Conservation (phyloP, 1,140 invertebrate genomes). For the Spodoptera frugiperda region DNA sequence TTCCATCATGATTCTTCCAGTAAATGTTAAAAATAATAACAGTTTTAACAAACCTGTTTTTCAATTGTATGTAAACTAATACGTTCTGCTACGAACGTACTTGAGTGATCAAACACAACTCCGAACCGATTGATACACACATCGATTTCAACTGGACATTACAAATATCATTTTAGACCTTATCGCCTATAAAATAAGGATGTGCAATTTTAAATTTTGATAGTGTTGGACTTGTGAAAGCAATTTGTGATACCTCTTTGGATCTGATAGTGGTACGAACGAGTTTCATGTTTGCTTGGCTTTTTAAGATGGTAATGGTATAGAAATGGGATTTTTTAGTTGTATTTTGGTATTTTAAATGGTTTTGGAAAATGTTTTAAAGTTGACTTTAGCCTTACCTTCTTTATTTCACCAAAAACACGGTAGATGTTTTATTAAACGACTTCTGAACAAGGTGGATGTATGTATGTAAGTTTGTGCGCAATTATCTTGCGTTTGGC, state of each 20-base stretch:
- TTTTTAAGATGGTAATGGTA: slow-evolving; percentile 56
- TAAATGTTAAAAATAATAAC: slow-evolving; percentile 2
- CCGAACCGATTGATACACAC: slow-evolving; percentile 73
- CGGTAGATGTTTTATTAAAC: too few relatives aligned
- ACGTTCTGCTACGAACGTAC: slow-evolving; percentile 50
- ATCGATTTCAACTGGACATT: slow-evolving; percentile 46
- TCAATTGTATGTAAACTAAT: slow-evolving; percentile 7
- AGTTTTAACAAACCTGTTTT: slow-evolving; percentile 1
- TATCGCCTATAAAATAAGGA: slow-evolving; percentile 47
- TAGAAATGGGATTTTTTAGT: background rate
- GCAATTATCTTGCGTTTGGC: too few relatives aligned
- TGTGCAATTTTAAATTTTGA: slow-evolving; percentile 5
- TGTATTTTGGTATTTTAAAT: slow-evolving; percentile 7
- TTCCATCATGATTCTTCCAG: too few relatives aligned
- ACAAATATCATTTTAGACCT: slow-evolving; percentile 49
- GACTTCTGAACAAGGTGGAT: too few relatives aligned
- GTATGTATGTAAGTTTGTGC: too few relatives aligned
- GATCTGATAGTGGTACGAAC: slow-evolving; percentile 70
- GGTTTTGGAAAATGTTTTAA: background rate
- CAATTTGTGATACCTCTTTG: slow-evolving; percentile 67
- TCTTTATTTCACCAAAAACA: too few relatives aligned
- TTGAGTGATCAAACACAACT: slow-evolving; percentile 77
- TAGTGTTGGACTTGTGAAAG: slow-evolving; percentile 51
- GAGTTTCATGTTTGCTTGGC: slow-evolving; percentile 68
- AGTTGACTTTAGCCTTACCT: too few relatives aligned